Conservation (phyloP, 1,140 invertebrate genomes). For the Harlomillsia oculata region DNA sequence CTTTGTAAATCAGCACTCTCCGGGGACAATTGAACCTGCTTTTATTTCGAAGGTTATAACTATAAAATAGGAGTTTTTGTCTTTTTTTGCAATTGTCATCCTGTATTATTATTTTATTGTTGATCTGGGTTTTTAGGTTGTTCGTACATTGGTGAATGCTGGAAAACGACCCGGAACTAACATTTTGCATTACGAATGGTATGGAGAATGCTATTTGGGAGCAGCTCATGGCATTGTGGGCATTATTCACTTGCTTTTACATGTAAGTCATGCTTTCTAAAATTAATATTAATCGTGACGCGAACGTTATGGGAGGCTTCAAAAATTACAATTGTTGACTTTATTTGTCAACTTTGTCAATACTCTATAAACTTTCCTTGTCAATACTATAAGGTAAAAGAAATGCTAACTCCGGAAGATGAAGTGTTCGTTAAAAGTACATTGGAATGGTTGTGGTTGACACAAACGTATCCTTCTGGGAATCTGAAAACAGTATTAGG, state of each 20-base stretch:
- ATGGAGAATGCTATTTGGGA: conserved; percentile 71
- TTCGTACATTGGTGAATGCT: conserved; percentile 4
- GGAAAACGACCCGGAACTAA: background rate
- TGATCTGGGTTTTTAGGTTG: conserved; percentile 4
- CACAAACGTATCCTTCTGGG: conserved; percentile 54
- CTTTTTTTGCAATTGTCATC: too few species aligned
- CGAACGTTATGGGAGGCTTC: too few species aligned
- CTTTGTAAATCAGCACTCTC: conserved; percentile 57
- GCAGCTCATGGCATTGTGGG: conserved; percentile 79
- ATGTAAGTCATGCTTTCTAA: too few species aligned
- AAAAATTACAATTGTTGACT: too few species aligned
- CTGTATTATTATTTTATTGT: background rate
- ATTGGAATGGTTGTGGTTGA: conserved; percentile 19
- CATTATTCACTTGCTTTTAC: conserved; percentile 70
- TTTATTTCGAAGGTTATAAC: conserved; percentile 14
- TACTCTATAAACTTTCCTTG: too few species aligned
- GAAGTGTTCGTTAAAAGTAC: conserved; percentile 22
- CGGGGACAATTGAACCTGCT: conserved; percentile 16
- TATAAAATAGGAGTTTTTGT: too few species aligned
- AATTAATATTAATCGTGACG: too few species aligned
- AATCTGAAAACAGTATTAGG: conserved; percentile 77
- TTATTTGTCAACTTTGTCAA: too few species aligned
- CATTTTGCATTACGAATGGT: conserved; percentile 74
- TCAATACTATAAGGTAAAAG: too few species aligned
- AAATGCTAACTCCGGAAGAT: too few species aligned